Conservation (phyloP, 2,113 vertebrate species). For the Planiliza haematocheilus region DNA sequence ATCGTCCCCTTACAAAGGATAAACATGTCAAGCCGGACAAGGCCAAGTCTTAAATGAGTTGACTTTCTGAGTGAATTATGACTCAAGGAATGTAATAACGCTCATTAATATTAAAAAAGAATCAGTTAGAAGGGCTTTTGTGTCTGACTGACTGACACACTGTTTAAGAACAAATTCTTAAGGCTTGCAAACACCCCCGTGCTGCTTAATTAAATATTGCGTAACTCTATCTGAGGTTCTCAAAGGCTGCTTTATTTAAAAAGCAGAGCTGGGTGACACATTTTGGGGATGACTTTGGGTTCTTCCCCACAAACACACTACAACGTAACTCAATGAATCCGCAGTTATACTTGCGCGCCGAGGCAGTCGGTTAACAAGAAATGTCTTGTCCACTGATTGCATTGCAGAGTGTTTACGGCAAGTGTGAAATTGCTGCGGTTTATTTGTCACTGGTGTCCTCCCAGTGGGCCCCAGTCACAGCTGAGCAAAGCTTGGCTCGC, state of each 20-base stretch:
- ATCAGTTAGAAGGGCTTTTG: neutral
- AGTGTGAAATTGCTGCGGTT: neutral
- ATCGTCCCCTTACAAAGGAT: conserved; percentile 17
- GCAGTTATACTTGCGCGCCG: neutral
- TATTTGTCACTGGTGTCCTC: neutral
- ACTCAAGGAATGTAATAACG: conserved; percentile 2
- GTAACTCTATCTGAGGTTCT: neutral
- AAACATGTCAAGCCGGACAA: conserved; percentile 17
- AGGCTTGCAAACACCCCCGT: neutral
- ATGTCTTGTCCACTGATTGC: conserved; percentile 15
- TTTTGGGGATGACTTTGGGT: neutral
- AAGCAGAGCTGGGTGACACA: neutral
- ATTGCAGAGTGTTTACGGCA: neutral
- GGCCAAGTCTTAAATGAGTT: neutral
- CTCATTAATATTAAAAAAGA: conserved; percentile 14
- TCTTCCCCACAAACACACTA: neutral
- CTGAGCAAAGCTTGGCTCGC: neutral
- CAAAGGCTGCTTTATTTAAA: neutral
- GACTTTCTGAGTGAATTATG: conserved; percentile 5
- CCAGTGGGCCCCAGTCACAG: neutral
- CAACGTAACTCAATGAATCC: conserved; percentile 3
- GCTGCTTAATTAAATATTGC: neutral
- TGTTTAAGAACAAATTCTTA: neutral
- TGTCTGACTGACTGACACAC: conserved; percentile 15
- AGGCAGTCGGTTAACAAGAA: neutral